Base-by-base conservation (phyloP, 2,888 invertebrate species). In the Calliphora vomitoria region DNA sequence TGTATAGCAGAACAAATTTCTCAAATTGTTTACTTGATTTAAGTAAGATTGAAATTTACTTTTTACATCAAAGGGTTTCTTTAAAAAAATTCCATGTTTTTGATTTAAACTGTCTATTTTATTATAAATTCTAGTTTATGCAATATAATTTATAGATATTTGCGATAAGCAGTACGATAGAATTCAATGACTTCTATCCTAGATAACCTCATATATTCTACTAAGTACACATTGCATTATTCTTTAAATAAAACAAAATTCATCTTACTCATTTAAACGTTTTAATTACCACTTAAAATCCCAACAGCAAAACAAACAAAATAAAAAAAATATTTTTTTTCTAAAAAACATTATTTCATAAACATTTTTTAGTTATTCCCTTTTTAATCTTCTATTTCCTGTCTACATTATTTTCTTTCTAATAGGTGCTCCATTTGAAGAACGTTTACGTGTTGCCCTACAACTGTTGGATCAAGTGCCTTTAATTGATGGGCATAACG, bases 401-500 rank as follows among this genome's bases (percentile, higher is more conserved):
- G 11, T 55, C 5, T 69, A 4, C 18, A 25, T 20, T 58, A 8
- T 60, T 58, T 69, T 69, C 20, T n/a, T 72, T 64, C 50, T 74
- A 64, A 66, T 81, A 94, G 96, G 96, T 86, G 96, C 97, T 53
- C 96, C 97, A 6, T 95, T 96, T 89, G 96, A 96, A 92, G 97
- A 97, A 93, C 95, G 97, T 69, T 94, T 97, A 88, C 96, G 96
- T 90, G 95, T 96, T 85, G 97, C 96, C 13, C 95, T 96, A 85
- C 95, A 96, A 89, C 95, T 97, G 41, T 94, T 97, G 88, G 96
- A 96, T 92, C 96, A 97, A 94, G 96, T 96, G 90, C 97, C 97
- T 89, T 95, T 97, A 90, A 95, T 97, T 90, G 97, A 97, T 94
- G 97, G 97, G 89, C 98, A 98, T 95, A 98, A 98, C 94, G 98